A percentile compares a stretch with the other conserved stretches of the same genome.
Conservation (phyloP, 2,888 invertebrate species). For the Cerceris ruficornis region DNA sequence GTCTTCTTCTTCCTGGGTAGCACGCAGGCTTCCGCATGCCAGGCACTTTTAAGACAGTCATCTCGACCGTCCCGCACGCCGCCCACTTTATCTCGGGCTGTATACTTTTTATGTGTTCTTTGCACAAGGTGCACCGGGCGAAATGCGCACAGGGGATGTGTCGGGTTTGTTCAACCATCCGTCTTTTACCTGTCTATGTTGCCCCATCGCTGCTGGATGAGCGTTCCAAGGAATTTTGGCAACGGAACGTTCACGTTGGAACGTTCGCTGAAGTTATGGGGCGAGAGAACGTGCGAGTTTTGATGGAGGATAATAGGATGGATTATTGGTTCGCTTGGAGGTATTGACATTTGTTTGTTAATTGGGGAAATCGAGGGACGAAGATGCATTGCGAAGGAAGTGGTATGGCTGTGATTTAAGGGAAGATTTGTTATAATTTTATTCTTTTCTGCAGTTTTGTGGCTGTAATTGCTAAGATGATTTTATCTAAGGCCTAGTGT, state of each 20-base stretch:
- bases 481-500: too few species aligned
- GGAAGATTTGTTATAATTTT: too few species aligned
- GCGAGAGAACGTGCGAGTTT: background rate
- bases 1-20: conserved; percentile 22
- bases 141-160: background rate
- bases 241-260: background rate
- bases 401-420: too few species aligned
- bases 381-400: too few species aligned
- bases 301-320: too few species aligned
- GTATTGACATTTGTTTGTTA: too few species aligned
- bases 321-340: too few species aligned
- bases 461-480: too few species aligned
- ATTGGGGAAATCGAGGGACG: too few species aligned
- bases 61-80: conserved; percentile 29
- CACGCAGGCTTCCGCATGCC: conserved; percentile 62
- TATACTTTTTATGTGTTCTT: conserved; percentile 24
- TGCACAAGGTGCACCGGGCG: conserved; percentile 6
- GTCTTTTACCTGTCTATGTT: background rate
- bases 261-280: background rate
- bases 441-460: too few species aligned
- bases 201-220: background rate
- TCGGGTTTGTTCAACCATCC: background rate
- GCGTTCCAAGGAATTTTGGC: background rate
- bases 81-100: conserved; percentile 38
- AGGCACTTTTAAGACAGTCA: conserved; percentile 54